Percentiles rank a stretch among this genome's conserved stretches.
Conservation (phyloP, 2,797 vertebrate species). For the Onychomys leucogaster region DNA sequence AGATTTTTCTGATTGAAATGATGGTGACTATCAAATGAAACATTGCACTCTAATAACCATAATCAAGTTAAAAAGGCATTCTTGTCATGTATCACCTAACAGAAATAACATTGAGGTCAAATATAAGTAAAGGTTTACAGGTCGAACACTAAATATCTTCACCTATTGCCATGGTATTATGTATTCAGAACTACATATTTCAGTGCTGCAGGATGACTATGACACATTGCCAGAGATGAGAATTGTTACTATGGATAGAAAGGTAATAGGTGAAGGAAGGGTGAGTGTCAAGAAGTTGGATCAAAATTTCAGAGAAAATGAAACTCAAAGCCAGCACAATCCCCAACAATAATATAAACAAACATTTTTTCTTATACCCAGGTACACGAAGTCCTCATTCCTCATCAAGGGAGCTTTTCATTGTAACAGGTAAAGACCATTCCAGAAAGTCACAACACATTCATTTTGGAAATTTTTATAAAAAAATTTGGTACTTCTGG, state of each 20-base stretch:
- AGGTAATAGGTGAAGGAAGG: no score
- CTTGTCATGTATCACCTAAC: background rate
- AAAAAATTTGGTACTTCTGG: background rate
- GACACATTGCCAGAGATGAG: background rate
- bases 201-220: background rate
- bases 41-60: background rate
- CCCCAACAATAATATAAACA: background rate
- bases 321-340: background rate
- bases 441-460: background rate
- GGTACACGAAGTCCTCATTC: fast-evolving
- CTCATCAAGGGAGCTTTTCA: background rate
- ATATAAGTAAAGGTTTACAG: background rate
- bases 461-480: background rate
- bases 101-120: background rate
- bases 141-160: background rate
- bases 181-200: background rate
- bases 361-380: background rate
- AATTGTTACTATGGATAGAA: background rate
- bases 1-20: background rate
- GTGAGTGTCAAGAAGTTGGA: background rate
- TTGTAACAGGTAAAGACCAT: background rate
- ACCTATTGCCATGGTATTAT: background rate
- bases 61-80: background rate
- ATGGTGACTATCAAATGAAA: background rate
- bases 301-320: background rate